Evolutionary conservation across 2,113 vertebrate genomes (phyloP).

Genomic region (Entosphenus tridentatus): DNA sequence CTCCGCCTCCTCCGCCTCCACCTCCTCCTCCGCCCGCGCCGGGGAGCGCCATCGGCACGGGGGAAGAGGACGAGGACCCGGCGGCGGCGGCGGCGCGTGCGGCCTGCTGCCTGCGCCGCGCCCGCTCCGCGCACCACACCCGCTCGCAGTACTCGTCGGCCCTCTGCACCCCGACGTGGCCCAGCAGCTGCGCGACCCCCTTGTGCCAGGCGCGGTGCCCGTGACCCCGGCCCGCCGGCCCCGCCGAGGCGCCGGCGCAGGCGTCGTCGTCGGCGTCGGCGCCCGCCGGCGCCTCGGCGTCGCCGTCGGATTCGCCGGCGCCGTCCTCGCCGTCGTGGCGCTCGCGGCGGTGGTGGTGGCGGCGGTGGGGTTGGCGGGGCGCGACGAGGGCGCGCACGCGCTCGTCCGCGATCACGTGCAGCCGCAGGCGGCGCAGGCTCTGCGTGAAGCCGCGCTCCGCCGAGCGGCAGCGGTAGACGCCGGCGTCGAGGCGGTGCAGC

Average conservation of each 20-base stretch:
- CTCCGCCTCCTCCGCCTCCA: conserved; percentile 25
- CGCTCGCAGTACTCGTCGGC: conserved; percentile 66
- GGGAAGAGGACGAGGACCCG: no score
- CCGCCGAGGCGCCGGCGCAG: no score
- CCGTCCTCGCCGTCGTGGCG: conserved; percentile 17
- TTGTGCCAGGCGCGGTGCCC: conserved; percentile 56
- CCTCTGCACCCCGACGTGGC: conserved; percentile 34
- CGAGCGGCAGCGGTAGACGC: conserved; percentile 46
- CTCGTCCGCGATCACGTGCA: conserved; percentile 41
- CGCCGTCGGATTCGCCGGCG: conserved; percentile 11
- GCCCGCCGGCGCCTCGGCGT: no score
- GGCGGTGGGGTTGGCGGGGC: not conserved
- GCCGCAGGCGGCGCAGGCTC: conserved; percentile 30
- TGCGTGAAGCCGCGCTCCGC: conserved; percentile 59
- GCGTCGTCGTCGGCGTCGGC: no score
- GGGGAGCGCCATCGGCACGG: no score
- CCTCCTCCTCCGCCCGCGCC: conserved; percentile 13
- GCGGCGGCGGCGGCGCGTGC: conserved; percentile 15
- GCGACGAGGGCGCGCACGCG: conserved; percentile 31
- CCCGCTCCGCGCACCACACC: conserved; percentile 51
- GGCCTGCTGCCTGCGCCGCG: conserved; percentile 34
- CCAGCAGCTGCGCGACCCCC: conserved; percentile 63
- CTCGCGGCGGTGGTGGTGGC: conserved; percentile 12
- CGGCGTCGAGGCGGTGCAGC: conserved; percentile 37
- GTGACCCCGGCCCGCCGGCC: conserved; percentile 16